Conservation (phyloP, 2,113 vertebrate genomes). For the Chlamydotis undulata region DNA sequence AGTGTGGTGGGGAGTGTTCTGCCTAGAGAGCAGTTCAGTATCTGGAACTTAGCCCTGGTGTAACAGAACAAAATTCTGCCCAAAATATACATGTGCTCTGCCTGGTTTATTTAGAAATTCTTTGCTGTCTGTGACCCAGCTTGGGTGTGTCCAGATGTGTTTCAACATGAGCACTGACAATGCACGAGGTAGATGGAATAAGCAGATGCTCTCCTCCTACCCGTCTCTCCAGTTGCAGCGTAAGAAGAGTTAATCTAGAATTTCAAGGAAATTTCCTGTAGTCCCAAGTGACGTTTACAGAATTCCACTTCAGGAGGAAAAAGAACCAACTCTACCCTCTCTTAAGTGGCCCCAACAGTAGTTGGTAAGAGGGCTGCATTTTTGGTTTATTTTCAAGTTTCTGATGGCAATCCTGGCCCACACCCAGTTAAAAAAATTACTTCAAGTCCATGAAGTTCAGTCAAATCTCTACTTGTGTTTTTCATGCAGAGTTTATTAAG, state of each 20-base stretch:
- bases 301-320: background rate
- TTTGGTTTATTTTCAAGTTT: background rate
- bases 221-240: background rate
- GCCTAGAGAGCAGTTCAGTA: background rate
- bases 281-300: background rate
- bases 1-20: background rate
- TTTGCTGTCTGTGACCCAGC: background rate
- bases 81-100: background rate
- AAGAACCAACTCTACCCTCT: background rate
- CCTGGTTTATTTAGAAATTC: background rate
- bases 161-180: background rate
- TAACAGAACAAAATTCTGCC: background rate
- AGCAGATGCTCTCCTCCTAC: background rate
- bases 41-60: background rate
- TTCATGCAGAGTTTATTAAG: background rate
- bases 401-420: background rate
- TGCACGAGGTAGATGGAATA: background rate
- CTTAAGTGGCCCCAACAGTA: background rate
- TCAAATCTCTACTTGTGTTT: conserved; percentile 5
- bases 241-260: background rate
- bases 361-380: background rate
- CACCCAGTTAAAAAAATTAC: background rate
- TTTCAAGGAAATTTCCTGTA: background rate
- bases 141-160: background rate
- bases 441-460: background rate